Evolutionary conservation across 1,140 invertebrate genomes (phyloP).

Genomic region (Drosophila obscura): DNA sequence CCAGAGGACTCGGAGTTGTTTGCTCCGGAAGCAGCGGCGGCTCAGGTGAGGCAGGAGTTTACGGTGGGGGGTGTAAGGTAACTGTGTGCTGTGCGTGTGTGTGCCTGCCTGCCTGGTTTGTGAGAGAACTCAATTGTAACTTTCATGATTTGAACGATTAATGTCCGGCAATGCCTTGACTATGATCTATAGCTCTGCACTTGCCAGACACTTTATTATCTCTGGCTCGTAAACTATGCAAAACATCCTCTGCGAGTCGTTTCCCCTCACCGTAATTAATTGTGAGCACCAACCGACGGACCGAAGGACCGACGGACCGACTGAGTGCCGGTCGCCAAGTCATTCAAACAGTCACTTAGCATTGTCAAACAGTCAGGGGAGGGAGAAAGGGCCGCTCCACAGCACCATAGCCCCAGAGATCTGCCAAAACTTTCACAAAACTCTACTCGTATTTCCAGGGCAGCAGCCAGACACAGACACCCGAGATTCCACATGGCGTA

Average conservation of each 20-base stretch:
- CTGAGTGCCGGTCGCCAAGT: conserved; percentile 48
- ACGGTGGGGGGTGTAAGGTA: not conserved
- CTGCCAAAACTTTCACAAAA: conserved; percentile 61
- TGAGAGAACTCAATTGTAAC: conserved; percentile 42
- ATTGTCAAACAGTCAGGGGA: conserved; percentile 32
- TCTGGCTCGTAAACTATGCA: conserved; percentile 50
- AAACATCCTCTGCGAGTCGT: conserved; percentile 43
- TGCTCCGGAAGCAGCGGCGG: not conserved
- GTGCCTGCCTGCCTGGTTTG: not conserved
- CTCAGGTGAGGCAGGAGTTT: conserved; percentile 16
- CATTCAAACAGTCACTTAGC: conserved; percentile 75
- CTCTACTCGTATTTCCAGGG: conserved; percentile 22
- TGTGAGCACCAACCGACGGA: conserved; percentile 31
- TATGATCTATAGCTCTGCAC: conserved; percentile 43
- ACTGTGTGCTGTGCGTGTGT: not conserved
- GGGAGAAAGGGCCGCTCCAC: too few relatives aligned
- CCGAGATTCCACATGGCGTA: conserved; percentile 48
- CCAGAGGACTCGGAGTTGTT: conserved; percentile 18
- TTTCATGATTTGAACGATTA: conserved; percentile 62
- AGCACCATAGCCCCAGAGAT: conserved; percentile 11
- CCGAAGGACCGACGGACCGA: conserved; percentile 21
- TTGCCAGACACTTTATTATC: conserved; percentile 51
- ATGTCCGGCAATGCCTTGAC: conserved; percentile 50
- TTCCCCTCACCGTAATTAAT: conserved; percentile 52
- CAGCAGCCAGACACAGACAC: conserved; percentile 9